Evolutionary conservation across 2,797 vertebrate species (phyloP).

Genomic region (Peromyscus attwateri): DNA sequence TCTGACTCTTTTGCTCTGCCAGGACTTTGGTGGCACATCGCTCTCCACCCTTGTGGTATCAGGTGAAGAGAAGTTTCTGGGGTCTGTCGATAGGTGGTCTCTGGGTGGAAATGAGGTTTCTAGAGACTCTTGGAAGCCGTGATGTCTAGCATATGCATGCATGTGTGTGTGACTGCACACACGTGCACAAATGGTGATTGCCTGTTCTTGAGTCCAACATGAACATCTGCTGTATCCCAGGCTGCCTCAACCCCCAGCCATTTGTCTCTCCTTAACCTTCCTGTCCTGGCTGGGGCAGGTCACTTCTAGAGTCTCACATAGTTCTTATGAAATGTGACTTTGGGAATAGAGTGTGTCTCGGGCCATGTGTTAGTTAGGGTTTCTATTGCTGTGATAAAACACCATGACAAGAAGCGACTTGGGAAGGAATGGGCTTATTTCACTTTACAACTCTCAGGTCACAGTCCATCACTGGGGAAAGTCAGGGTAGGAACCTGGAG

Average conservation of each 20-base stretch:
- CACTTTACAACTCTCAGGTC: neutral
- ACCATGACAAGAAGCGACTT: neutral
- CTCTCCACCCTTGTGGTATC: neutral
- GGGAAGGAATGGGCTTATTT: neutral
- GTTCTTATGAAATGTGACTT: neutral
- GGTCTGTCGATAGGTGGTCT: slow-evolving; percentile 39
- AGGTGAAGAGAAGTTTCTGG: neutral
- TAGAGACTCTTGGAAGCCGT: neutral
- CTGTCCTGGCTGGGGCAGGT: neutral
- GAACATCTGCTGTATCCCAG: neutral
- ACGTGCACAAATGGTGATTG: neutral
- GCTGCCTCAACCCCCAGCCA: neutral
- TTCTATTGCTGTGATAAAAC: neutral
- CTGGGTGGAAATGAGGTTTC: slow-evolving; percentile 42
- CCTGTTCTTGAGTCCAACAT: neutral
- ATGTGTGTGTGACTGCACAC: neutral
- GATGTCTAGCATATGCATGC: neutral
- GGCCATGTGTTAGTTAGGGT: neutral
- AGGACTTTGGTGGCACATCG: neutral
- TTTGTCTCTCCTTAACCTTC: neutral
- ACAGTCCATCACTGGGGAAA: neutral
- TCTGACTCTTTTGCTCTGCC: neutral
- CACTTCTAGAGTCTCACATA: neutral
- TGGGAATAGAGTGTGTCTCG: neutral
- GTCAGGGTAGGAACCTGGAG: neutral